A percentile compares a stretch with the other conserved stretches of the same genome.
Evolutionary conservation across 2,113 vertebrate species (phyloP).

Genomic region (Copsychus sechellarum): DNA sequence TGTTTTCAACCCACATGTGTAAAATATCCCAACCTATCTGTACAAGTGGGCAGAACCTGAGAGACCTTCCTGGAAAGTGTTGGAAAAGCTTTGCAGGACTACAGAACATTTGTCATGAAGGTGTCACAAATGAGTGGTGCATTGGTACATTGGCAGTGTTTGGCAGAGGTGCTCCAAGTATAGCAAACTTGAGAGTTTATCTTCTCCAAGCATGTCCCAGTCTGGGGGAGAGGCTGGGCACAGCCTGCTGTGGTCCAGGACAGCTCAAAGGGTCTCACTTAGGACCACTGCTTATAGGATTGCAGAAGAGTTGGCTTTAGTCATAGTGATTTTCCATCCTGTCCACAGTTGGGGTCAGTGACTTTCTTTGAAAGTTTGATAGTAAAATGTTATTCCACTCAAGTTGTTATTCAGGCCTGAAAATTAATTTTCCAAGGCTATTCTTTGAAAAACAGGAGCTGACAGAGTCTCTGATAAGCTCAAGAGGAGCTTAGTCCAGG

Average conservation of each 20-base stretch:
- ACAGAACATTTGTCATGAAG: background rate
- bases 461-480: background rate
- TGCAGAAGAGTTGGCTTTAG: background rate
- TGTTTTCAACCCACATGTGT: background rate
- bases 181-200: background rate
- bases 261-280: background rate
- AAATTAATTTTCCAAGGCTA: background rate
- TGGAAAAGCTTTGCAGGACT: background rate
- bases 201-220: background rate
- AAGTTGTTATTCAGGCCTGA: background rate
- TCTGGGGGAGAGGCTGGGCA: background rate
- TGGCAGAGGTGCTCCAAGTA: background rate
- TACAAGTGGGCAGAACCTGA: background rate
- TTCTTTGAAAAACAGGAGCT: background rate
- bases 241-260: background rate
- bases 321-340: background rate
- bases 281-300: background rate
- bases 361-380: background rate
- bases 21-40: background rate
- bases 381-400: background rate
- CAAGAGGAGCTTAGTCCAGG: background rate
- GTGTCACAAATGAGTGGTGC: background rate
- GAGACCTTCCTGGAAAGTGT: background rate
- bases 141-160: fast-evolving
- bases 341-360: background rate